phyloP scores from a whole-genome alignment of 2,113 vertebrate species.

The Macquaria ambigua region DNA sequence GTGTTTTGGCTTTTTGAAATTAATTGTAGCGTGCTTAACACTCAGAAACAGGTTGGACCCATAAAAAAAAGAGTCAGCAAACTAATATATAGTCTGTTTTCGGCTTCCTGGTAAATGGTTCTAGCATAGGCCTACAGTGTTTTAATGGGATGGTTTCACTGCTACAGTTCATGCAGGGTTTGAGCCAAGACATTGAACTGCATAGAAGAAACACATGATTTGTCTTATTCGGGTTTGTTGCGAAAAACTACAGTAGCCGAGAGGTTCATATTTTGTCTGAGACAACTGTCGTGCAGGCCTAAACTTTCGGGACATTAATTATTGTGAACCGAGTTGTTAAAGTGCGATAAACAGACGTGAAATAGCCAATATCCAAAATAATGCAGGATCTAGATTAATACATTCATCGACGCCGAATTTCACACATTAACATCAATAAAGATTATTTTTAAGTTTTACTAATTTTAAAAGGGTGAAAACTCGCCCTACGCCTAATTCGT shows the following conservation, averaged over 20 bases:
- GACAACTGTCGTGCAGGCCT: neutral
- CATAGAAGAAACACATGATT: neutral
- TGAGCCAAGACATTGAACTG: neutral
- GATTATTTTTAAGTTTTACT: neutral
- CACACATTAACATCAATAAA: neutral
- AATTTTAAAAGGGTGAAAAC: neutral
- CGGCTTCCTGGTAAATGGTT: conserved; percentile 22
- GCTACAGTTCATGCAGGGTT: neutral
- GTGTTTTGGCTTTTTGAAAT: conserved; percentile 16
- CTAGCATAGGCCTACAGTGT: neutral
- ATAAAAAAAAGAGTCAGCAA: conserved; percentile 10
- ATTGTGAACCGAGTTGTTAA: neutral
- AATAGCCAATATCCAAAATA: neutral
- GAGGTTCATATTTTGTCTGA: neutral
- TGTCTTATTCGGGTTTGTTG: neutral
- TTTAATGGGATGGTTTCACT: conserved; percentile 32
- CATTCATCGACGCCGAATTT: neutral
- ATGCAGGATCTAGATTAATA: neutral
- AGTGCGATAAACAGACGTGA: neutral
- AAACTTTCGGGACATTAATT: neutral
- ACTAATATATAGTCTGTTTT: conserved; percentile 16
- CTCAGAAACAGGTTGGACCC: conserved; percentile 10
- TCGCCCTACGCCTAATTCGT: rapidly evolving
- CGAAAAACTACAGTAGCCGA: neutral
- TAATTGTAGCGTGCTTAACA: conserved; percentile 16